Conservation (phyloP, 2,797 vertebrate species). For the Myiothlypis coronata region DNA sequence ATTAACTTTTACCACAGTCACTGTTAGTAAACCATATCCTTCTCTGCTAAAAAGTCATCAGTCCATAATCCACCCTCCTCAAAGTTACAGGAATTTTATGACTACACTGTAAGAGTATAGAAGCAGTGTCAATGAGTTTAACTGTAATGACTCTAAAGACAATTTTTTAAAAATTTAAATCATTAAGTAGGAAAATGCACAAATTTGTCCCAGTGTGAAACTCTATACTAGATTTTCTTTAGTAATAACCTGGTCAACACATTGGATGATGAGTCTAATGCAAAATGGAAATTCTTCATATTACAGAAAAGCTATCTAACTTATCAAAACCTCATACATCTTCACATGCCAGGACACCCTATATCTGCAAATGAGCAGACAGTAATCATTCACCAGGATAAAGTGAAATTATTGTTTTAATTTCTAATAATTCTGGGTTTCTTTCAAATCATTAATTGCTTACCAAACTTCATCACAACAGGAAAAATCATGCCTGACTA, state of each 20-base stretch:
- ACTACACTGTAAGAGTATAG: background rate
- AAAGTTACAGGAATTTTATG: background rate
- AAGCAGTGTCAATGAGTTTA: background rate
- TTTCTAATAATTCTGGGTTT: background rate
- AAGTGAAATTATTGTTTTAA: background rate
- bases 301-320: background rate
- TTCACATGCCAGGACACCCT: background rate
- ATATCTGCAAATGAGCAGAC: background rate
- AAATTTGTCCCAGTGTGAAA: background rate
- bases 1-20: background rate
- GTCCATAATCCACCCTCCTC: background rate
- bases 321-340: fast-evolving
- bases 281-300: background rate
- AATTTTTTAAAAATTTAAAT: background rate
- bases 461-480: background rate
- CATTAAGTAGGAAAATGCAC: background rate
- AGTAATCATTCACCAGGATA: background rate
- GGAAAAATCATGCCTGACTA: background rate
- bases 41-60: background rate
- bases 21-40: background rate
- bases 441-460: background rate
- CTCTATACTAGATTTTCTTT: background rate
- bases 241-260: background rate
- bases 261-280: background rate
- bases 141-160: background rate